Base-by-base conservation (phyloP, 30 jellyfish, hydroid and myxozoan species). In the Aurelia coerulea region DNA sequence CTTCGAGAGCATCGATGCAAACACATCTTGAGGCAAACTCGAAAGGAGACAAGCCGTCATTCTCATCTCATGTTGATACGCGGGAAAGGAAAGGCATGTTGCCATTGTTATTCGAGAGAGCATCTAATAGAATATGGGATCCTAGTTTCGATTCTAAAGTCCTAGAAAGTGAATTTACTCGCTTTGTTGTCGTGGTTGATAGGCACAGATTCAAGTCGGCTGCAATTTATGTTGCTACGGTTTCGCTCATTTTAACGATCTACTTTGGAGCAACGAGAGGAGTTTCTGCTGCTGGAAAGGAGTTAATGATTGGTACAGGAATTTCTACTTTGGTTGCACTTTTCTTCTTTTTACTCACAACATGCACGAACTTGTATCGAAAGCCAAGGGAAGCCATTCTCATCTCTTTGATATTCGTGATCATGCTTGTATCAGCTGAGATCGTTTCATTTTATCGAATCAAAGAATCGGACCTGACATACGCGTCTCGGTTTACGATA, bases 61-160 rank as follows among this genome's bases (percentile, higher is more conserved):
- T 94, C 65, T 89, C 98, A 13, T 85, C 97, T 11, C 92, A 77
- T 64, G 99, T 90, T 59, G 98, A 95, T 73, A 87, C 89, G 13
- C 66, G 98, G 32, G 97, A 83, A 49, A 87, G 96, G 65, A 95
- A 95, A 70, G 97, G 99, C 35, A 63, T 95, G 46, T 69, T 95
- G 18, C 99, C 99, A 18, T 68, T 95, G 19, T 90, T 95, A 75
- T 95, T 95, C 77, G 99, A 95, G 53, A 80, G 99, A 81, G 99
- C 99, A 50, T 95, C 99, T 15, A 91, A 97, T 60, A 88, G 96
- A 66, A 37, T 96, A 3, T 91, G 98, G 96, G 92, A 96, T 17
- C 97, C 99, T 10, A 69, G 97, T 14, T 91, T 96, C 69, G 98
- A 96, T 66, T 96, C 98, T 6, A 97, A 88, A 19, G 91, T 86